phyloP scores from a whole-genome alignment of 2,113 vertebrate species.

The Morone chrysops region DNA sequence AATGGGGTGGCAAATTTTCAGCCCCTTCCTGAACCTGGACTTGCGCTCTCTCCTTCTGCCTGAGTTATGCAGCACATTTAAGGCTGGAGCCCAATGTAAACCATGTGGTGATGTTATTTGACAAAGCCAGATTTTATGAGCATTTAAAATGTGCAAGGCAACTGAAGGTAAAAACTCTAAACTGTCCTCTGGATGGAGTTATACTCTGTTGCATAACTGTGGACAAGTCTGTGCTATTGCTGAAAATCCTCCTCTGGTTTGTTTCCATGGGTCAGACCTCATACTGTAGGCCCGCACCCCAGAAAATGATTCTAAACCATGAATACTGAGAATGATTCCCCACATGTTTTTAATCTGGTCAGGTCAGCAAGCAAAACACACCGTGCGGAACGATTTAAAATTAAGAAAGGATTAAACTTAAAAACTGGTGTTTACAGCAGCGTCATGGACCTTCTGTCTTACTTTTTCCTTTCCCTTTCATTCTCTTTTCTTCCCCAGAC shows the following conservation, averaged over 20 bases:
- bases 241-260: background rate
- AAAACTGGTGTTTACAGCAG: constrained; percentile 15
- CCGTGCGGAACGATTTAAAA: constrained; percentile 9
- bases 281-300: background rate
- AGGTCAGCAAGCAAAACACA: background rate
- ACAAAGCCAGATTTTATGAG: constrained; percentile 6
- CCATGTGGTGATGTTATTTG: constrained; percentile 33
- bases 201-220: background rate
- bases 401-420: background rate
- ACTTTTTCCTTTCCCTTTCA: background rate
- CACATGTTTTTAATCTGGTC: constrained; percentile 27
- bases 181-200: background rate
- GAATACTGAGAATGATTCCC: background rate
- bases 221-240: background rate
- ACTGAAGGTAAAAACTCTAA: background rate
- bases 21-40: constrained; percentile 24
- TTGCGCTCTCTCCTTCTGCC: background rate
- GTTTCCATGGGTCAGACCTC: background rate
- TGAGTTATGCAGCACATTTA: constrained; percentile 11
- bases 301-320: background rate
- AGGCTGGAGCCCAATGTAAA: constrained; percentile 19
- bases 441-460: background rate
- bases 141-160: background rate
- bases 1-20: background rate
- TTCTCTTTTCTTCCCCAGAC: background rate